phyloP scores from a whole-genome alignment of 2,888 invertebrate genomes.

The Cephus pulcher region DNA sequence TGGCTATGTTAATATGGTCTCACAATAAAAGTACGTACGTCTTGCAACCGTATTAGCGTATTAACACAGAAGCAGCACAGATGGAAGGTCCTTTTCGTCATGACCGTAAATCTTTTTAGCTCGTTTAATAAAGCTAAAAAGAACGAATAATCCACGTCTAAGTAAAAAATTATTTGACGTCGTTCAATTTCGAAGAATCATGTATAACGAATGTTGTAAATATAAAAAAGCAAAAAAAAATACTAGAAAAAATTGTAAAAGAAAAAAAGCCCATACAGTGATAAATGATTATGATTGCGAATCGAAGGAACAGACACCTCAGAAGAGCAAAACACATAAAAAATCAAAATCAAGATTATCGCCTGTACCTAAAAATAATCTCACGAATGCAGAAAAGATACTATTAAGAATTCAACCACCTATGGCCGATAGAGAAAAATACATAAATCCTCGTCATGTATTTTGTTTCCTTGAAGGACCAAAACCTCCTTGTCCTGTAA shows the following conservation, averaged over 20 bases:
- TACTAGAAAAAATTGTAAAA: conserved; percentile 4
- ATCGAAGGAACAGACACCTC: not conserved
- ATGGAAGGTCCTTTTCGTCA: not conserved
- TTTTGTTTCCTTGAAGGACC: conserved; percentile 29
- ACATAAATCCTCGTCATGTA: conserved; percentile 32
- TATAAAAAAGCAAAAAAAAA: conserved; percentile 16
- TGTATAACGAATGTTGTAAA: conserved; percentile 25
- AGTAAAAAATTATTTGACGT: not conserved
- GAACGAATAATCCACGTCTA: not conserved
- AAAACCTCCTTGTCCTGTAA: not conserved
- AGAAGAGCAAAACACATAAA: not conserved
- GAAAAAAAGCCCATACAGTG: not conserved
- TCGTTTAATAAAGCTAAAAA: not conserved
- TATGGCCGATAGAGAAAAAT: conserved; percentile 35
- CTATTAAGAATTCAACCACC: conserved; percentile 42
- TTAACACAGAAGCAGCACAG: not conserved
- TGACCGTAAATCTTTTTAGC: not conserved
- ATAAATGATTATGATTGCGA: not conserved
- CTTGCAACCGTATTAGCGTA: not conserved
- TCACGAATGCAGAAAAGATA: conserved; percentile 19
- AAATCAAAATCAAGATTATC: not conserved
- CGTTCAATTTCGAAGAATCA: not conserved
- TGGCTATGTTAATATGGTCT: not conserved
- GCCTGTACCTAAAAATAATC: not conserved
- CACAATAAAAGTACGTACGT: not conserved